phyloP scores from a whole-genome alignment of 2,113 vertebrate genomes.

The Cynocephalus volans region DNA sequence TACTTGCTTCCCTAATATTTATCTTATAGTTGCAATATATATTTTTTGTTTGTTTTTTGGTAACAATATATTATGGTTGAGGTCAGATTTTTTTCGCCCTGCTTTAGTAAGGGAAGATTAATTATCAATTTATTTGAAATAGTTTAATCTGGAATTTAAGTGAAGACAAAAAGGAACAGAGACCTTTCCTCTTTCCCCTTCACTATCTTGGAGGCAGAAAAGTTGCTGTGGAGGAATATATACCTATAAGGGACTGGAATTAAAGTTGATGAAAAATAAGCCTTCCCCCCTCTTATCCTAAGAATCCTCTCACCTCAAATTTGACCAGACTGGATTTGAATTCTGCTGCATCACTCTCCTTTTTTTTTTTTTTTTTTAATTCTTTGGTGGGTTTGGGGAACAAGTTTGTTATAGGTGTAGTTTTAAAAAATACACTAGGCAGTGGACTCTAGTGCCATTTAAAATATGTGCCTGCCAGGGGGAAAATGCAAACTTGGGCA shows the following conservation, averaged over 20 bases:
- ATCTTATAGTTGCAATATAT: background rate
- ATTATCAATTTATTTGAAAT: background rate
- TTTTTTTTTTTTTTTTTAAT: background rate
- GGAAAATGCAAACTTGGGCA: background rate
- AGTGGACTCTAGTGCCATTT: background rate
- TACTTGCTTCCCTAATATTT: background rate
- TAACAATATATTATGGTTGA: constrained; percentile 20
- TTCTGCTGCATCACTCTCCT: background rate
- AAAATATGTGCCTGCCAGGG: background rate
- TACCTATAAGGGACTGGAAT: background rate
- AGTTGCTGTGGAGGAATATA: background rate
- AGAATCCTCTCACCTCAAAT: background rate
- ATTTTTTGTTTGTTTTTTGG: background rate
- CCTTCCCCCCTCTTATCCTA: background rate
- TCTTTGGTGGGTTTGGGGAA: background rate
- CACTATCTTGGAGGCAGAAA: background rate
- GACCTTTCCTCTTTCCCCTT: background rate
- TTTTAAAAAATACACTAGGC: background rate
- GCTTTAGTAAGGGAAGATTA: background rate
- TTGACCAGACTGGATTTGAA: background rate
- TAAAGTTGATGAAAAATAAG: constrained; percentile 1
- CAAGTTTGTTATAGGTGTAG: background rate
- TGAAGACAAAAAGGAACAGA: background rate
- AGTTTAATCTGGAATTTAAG: constrained; percentile 5
- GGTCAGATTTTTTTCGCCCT: background rate